Conservation (phyloP, 1,140 invertebrate genomes). For the Drosophila melanogaster region Release_6_plus_ISO1_MT NT_033777.3:31699501-31700000, state of each 20-base stretch:
- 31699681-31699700: slow-evolving; percentile 75
- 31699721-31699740: slow-evolving; percentile 47
- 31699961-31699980: slow-evolving; percentile 80
- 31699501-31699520: slow-evolving; percentile 63
- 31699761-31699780: slow-evolving; percentile 1
- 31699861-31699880: slow-evolving; percentile 74
- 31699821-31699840: slow-evolving; percentile 31
- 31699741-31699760: slow-evolving; percentile 40
- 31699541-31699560: slow-evolving; percentile 40
- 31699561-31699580: slow-evolving; percentile 68
- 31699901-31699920: slow-evolving; percentile 55
- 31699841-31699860: slow-evolving; percentile 64
- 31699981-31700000: slow-evolving; percentile 78
- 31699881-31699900: slow-evolving; percentile 65
- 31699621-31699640: slow-evolving; percentile 15
- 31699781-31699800: neutral
- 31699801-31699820: slow-evolving; percentile 1
- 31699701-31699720: slow-evolving; percentile 38
- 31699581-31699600: slow-evolving; percentile 51
- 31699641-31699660: slow-evolving; percentile 53
- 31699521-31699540: slow-evolving; percentile 63
- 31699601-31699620: slow-evolving; percentile 14
- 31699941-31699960: slow-evolving; percentile 64
- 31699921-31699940: slow-evolving; percentile 27
- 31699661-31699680: slow-evolving; percentile 48